Evolutionary conservation across 2,888 invertebrate species (phyloP), one percentile per base, ranked within the genome.

Genomic region (Thymelicus acteon): DNA sequence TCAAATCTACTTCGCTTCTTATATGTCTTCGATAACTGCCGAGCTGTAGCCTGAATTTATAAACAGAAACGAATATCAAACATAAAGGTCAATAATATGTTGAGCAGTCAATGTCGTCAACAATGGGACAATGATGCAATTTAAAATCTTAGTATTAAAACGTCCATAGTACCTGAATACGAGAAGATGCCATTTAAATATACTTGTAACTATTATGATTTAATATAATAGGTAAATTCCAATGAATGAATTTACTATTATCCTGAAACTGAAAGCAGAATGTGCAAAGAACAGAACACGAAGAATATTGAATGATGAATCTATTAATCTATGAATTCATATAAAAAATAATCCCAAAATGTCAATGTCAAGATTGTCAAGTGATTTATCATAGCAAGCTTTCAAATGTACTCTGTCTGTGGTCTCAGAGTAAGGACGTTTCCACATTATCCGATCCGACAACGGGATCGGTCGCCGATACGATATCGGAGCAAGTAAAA

Each of bases 1-100:
- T 96, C 95, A 81, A 96, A 96, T 78, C 94, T 92, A 66, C 85
- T 87, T 75, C 89, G 89, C 76, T 89, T 92, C 79, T 93, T 94
- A 75, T 87, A 95, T 67, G 94, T 92, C 83, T 94, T 92, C 13
- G 92, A 87, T 74, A 93, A 80, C 74, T 91, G 91, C 79, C 91
- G 93, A 79, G 87, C 89, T 84, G 92, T 88, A 83, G 87, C 85
- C 93, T 93, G 83, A 81, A 89, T 60, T 39, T 62, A 60, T 2
- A 68, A 24, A 48, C 19, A 44, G 39, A 61, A 15, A 65, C 61
- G 58, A 67, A 73, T 77, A 75, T 76, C 70, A 73, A 78, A 79
- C 75, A 74, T 77, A 78, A 83, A 86, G 82, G 80, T 83, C 79
- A 78, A 78, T 79, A 72, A 75, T 76, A 75, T 44, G 76, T 44